Percentiles rank a stretch among this genome's conserved stretches.
These are phyloP conservation scores for Phragmatobia fuliginosa DNA, from an alignment of 2,888 invertebrate species.

Conservation along the genomic window DNA sequence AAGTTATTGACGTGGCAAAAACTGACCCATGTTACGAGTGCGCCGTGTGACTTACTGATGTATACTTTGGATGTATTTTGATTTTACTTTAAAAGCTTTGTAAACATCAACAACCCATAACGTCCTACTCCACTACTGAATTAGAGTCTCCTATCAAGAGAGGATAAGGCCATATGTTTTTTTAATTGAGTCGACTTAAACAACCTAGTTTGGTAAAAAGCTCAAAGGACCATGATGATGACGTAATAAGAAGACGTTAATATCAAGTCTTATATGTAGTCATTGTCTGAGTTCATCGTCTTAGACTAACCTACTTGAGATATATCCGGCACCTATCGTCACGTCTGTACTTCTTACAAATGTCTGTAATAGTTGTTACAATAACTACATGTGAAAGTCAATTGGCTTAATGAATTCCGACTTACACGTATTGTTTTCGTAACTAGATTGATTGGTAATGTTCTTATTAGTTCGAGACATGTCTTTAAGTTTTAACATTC, in stretches of 20 bases:
- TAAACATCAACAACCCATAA: too few species aligned
- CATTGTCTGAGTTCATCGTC: neutral
- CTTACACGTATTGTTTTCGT: slow-evolving; percentile 46
- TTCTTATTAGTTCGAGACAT: slow-evolving; percentile 27
- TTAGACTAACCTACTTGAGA: neutral
- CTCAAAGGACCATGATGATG: too few species aligned
- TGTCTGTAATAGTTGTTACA: slow-evolving; percentile 22
- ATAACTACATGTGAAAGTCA: slow-evolving; percentile 41
- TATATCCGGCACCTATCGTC: neutral
- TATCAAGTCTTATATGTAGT: neutral
- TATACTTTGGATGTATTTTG: neutral
- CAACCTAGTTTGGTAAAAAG: too few species aligned
- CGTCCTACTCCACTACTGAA: too few species aligned
- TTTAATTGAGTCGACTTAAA: too few species aligned
- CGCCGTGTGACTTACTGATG: neutral
- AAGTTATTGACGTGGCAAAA: neutral
- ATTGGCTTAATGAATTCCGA: slow-evolving; percentile 39
- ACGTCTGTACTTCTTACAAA: slow-evolving; percentile 33
- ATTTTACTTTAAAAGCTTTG: neutral
- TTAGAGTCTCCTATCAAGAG: too few species aligned
- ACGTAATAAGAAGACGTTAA: neutral
- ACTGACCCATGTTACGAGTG: too few species aligned
- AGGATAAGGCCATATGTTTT: too few species aligned
- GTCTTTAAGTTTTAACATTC: slow-evolving; percentile 13
- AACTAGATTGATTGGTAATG: slow-evolving; percentile 43